These are phyloP conservation scores for Plodia interpunctella DNA, from an alignment of 1,140 invertebrate genomes.

Conservation along the genomic window DNA sequence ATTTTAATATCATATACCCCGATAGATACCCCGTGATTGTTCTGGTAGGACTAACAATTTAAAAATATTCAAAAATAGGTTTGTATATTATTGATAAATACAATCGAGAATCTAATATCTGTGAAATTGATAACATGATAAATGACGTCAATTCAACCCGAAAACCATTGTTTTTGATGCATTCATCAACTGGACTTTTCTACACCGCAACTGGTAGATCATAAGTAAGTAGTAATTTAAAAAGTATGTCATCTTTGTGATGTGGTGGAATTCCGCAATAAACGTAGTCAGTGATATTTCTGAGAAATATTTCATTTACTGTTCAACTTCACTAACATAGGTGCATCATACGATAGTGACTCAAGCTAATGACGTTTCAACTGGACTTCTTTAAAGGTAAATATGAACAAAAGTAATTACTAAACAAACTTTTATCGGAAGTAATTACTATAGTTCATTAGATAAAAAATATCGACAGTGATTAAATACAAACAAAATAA, in stretches of 20 bases:
- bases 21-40: too few relatives aligned
- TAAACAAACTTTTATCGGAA: slow-evolving; percentile 14
- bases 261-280: slow-evolving; percentile 42
- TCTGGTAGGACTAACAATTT: too few relatives aligned
- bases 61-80: too few relatives aligned
- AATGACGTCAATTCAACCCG: not conserved
- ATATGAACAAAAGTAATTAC: slow-evolving; percentile 21
- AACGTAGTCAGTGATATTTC: slow-evolving; percentile 44
- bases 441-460: not conserved
- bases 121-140: not conserved
- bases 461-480: slow-evolving; percentile 3
- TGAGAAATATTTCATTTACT: slow-evolving; percentile 48
- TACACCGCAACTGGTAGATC: slow-evolving; percentile 4
- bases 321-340: slow-evolving; percentile 33
- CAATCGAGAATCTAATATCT: not conserved
- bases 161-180: too few relatives aligned
- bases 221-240: slow-evolving; percentile 9
- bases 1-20: too few relatives aligned
- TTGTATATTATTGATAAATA: too few relatives aligned
- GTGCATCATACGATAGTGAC: slow-evolving; percentile 41
- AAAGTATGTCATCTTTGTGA: slow-evolving; percentile 30
- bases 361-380: slow-evolving; percentile 52
- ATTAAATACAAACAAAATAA: not conserved
- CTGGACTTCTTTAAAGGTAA: slow-evolving; percentile 43
- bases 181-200: not conserved